A percentile compares a stretch with the other conserved stretches of the same genome.
Evolutionary conservation across 2,113 vertebrate genomes (phyloP).

Genomic region (Rhabdornis inornatus): DNA sequence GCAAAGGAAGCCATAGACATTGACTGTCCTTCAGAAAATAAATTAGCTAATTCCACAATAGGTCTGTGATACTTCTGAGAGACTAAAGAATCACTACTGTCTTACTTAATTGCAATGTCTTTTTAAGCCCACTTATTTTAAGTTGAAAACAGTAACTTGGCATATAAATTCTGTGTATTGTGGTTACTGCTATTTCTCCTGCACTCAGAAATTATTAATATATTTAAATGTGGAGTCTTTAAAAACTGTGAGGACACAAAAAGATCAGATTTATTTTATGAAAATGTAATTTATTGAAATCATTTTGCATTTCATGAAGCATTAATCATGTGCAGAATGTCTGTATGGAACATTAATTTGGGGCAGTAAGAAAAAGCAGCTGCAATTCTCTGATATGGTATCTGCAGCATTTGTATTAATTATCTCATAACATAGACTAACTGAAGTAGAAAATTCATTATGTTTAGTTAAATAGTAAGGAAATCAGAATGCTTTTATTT

Average conservation of each 20-base stretch:
- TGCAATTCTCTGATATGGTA: constrained; percentile 54
- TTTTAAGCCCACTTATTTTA: not conserved
- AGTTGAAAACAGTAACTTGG: not conserved
- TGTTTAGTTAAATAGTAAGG: constrained; percentile 50
- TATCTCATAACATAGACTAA: constrained; percentile 57
- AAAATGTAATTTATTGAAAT: constrained; percentile 65
- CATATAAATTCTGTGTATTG: not conserved
- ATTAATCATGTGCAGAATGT: constrained; percentile 62
- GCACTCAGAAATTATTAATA: not conserved
- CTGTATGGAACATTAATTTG: constrained; percentile 70
- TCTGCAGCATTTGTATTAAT: constrained; percentile 72
- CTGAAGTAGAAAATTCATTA: constrained; percentile 68
- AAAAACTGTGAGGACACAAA: not conserved
- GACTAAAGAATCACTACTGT: not conserved
- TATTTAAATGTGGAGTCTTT: not conserved
- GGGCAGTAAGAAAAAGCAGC: constrained; percentile 60
- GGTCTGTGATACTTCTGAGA: not conserved
- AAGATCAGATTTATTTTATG: constrained; percentile 41
- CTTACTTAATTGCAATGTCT: not conserved
- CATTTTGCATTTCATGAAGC: constrained; percentile 58
- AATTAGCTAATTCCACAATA: not conserved
- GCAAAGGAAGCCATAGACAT: not conserved
- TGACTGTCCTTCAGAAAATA: not conserved
- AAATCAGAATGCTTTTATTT: constrained; percentile 57
- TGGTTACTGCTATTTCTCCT: not conserved